Evolutionary conservation across 2,113 vertebrate species (phyloP).

Genomic region (Oophaga pumilio): DNA sequence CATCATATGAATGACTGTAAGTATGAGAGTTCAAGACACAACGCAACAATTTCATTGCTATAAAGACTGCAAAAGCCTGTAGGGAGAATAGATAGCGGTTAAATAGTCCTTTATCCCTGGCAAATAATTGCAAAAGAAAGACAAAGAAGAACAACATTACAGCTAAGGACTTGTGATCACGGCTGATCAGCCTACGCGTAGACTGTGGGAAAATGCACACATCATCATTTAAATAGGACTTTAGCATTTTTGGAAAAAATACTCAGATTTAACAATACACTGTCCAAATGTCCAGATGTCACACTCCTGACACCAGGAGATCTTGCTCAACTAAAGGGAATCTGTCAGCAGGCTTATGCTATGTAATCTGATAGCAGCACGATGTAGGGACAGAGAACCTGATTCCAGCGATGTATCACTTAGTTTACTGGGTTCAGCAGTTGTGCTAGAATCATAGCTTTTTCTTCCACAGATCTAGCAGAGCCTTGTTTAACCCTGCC

Average conservation of each 20-base stretch:
- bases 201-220: slow-evolving; percentile 46
- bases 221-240: not conserved
- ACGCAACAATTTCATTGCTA: not conserved
- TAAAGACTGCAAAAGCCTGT: slow-evolving; percentile 26
- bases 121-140: slow-evolving; percentile 36
- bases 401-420: too few species aligned
- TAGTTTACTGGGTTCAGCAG: too few species aligned
- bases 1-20: slow-evolving; percentile 15
- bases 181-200: slow-evolving; percentile 6
- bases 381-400: too few species aligned
- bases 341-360: too few species aligned
- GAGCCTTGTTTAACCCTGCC: too few species aligned
- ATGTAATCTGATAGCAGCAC: too few species aligned
- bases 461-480: too few species aligned
- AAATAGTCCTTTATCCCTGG: slow-evolving; percentile 42
- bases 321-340: too few species aligned
- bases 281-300: not conserved
- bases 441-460: not conserved
- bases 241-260: not conserved
- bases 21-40: slow-evolving; percentile 14
- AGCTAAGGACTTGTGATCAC: slow-evolving; percentile 14
- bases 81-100: slow-evolving; percentile 38
- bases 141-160: slow-evolving; percentile 4
- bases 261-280: not conserved
- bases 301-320: too few species aligned